A percentile compares a stretch with the other conserved stretches of the same genome.
Conservation (phyloP, 2,797 vertebrate species). For the Merluccius polli region DNA sequence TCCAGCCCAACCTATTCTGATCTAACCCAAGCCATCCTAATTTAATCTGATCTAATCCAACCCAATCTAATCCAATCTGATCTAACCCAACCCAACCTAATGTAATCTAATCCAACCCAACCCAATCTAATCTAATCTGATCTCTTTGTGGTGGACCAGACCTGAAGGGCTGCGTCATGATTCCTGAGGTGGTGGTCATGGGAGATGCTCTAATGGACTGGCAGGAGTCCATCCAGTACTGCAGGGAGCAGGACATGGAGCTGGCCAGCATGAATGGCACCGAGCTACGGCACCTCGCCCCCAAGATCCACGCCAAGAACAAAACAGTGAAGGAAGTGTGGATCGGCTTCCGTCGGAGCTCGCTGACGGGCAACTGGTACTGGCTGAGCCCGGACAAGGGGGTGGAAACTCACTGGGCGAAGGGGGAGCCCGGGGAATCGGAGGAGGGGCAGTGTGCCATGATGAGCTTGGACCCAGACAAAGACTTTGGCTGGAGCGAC, state of each 20-base stretch:
- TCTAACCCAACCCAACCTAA: not conserved
- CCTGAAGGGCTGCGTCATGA: conserved; percentile 51
- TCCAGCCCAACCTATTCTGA: not conserved
- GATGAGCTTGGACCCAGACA: conserved; percentile 16
- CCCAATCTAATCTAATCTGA: not conserved
- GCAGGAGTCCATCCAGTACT: conserved; percentile 51
- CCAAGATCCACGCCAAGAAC: not conserved
- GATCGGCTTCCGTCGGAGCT: conserved; percentile 65
- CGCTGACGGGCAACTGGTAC: conserved; percentile 59
- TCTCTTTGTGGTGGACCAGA: conserved; percentile 40
- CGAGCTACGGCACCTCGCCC: not conserved
- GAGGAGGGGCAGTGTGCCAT: conserved; percentile 51
- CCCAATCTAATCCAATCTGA: not conserved
- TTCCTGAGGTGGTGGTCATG: conserved; percentile 14
- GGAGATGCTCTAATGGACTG: conserved; percentile 26
- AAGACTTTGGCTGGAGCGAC: conserved; percentile 48
- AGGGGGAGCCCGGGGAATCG: conserved; percentile 31
- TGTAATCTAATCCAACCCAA: too few relatives aligned
- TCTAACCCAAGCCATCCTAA: not conserved
- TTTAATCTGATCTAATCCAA: not conserved
- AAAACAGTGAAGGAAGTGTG: conserved; percentile 31
- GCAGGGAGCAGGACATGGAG: not conserved
- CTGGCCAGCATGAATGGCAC: conserved; percentile 42
- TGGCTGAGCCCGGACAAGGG: conserved; percentile 38
- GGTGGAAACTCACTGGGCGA: conserved; percentile 44